Percentiles rank a stretch among this genome's conserved stretches.
Conservation (phyloP, 2,888 invertebrate species). For the Agapostemon virescens region DNA sequence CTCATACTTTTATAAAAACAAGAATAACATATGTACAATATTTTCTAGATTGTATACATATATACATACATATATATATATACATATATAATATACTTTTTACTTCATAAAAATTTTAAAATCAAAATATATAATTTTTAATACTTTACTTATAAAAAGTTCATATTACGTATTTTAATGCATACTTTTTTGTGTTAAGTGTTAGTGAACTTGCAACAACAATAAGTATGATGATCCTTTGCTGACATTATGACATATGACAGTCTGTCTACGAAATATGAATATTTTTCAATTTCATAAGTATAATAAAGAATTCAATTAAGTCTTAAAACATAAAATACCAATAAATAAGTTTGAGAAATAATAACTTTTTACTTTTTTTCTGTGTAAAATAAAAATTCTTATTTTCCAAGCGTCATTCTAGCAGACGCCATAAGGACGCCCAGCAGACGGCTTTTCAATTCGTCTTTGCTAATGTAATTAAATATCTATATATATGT, state of each 20-base stretch:
- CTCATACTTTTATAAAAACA: neutral
- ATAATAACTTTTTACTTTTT: conserved; percentile 10
- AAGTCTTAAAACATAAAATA: neutral
- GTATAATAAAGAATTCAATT: neutral
- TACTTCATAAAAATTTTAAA: conserved; percentile 8
- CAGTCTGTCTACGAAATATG: conserved; percentile 30
- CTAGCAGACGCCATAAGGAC: conserved; percentile 81
- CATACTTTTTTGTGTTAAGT: conserved; percentile 3
- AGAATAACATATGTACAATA: neutral
- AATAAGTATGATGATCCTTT: conserved; percentile 32
- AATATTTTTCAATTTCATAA: neutral
- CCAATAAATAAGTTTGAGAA: neutral
- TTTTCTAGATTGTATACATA: neutral
- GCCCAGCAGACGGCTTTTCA: conserved; percentile 80
- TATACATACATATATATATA: neutral
- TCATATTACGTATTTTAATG: neutral
- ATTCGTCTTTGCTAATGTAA: conserved; percentile 36
- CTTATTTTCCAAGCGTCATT: conserved; percentile 67
- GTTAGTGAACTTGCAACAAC: conserved; percentile 15
- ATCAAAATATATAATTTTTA: neutral
- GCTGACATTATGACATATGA: conserved; percentile 44
- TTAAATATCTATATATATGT: conserved; percentile 8
- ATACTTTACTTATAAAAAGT: neutral
- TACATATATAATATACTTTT: neutral
- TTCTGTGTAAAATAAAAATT: conserved; percentile 22